Percentiles rank a stretch among this genome's conserved stretches.
These are phyloP conservation scores for Phocides pigmalion DNA, from an alignment of 1,140 invertebrate species.

Conservation along the genomic window DNA sequence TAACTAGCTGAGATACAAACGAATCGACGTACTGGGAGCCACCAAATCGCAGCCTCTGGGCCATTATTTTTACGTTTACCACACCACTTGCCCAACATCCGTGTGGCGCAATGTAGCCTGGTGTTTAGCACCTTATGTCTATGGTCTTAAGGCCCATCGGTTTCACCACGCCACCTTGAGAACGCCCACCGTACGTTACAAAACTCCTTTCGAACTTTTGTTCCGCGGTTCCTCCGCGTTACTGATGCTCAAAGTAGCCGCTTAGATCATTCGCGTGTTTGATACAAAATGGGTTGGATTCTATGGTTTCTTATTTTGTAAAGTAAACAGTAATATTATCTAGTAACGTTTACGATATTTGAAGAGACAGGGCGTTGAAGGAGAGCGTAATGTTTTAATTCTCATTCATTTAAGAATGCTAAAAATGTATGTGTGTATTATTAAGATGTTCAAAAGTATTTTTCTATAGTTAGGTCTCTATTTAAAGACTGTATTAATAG, in stretches of 20 bases:
- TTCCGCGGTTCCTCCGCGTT: slow-evolving; percentile 43
- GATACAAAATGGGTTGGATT: too few relatives aligned
- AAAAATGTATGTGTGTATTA: too few relatives aligned
- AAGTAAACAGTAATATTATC: too few relatives aligned
- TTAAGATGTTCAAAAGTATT: too few relatives aligned
- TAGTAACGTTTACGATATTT: too few relatives aligned
- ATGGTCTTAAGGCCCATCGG: slow-evolving; percentile 37
- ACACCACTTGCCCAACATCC: slow-evolving; percentile 51
- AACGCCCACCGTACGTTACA: slow-evolving; percentile 44
- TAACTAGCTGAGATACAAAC: too few relatives aligned
- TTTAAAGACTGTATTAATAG: neutral
- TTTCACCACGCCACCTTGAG: slow-evolving; percentile 38
- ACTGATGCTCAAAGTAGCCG: slow-evolving; percentile 14
- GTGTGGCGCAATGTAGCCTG: slow-evolving; percentile 44
- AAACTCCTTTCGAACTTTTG: slow-evolving; percentile 50
- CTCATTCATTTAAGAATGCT: too few relatives aligned
- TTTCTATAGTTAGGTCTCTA: too few relatives aligned
- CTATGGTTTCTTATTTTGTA: too few relatives aligned
- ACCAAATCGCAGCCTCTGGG: slow-evolving; percentile 19
- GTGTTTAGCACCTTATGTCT: slow-evolving; percentile 33
- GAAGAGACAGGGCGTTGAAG: too few relatives aligned
- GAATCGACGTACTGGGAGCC: slow-evolving; percentile 9
- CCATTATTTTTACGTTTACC: slow-evolving; percentile 46
- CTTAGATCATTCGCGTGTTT: neutral
- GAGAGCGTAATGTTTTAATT: too few relatives aligned